Evolutionary conservation across 1,140 invertebrate genomes (phyloP).

Genomic region (Cydia splendana): DNA sequence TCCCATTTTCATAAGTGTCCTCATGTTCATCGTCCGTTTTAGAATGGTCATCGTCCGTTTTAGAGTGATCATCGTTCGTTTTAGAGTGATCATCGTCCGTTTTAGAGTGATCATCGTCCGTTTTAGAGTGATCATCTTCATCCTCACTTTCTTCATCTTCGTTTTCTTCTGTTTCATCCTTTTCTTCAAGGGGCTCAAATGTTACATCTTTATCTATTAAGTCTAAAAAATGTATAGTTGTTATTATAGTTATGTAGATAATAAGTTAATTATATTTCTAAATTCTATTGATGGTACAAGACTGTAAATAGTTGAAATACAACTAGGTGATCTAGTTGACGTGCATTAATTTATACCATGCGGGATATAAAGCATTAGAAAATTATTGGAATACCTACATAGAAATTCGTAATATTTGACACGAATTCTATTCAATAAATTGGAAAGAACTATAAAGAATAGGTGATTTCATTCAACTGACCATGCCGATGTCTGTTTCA

Average conservation of each 20-base stretch:
- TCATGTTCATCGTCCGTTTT: slow-evolving; percentile 39
- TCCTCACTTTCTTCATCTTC: slow-evolving; percentile 58
- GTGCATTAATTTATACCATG: too few species aligned
- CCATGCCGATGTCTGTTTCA: too few species aligned
- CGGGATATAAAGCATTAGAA: too few species aligned
- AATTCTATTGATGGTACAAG: too few species aligned
- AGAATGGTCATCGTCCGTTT: slow-evolving; percentile 36
- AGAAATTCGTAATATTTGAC: too few species aligned
- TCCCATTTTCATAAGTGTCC: slow-evolving; percentile 34
- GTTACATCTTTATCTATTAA: slow-evolving; percentile 73
- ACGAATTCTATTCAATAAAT: too few species aligned
- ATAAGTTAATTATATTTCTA: not conserved
- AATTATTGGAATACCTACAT: too few species aligned
- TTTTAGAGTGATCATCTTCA: slow-evolving; percentile 39
- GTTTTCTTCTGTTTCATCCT: slow-evolving; percentile 78
- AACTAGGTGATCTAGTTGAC: too few species aligned
- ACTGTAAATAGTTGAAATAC: too few species aligned
- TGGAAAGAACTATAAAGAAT: too few species aligned
- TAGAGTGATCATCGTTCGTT: slow-evolving; percentile 29
- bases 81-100: slow-evolving; percentile 36
- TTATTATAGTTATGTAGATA: slow-evolving; percentile 10
- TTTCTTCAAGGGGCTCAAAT: slow-evolving; percentile 78
- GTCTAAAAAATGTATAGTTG: slow-evolving; percentile 47
- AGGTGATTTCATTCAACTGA: too few species aligned
- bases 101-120: slow-evolving; percentile 34